A percentile compares a stretch with the other conserved stretches of the same genome.
These are phyloP conservation scores for Phoebastria nigripes DNA, from an alignment of 2,797 vertebrate species.

Conservation along the genomic window DNA sequence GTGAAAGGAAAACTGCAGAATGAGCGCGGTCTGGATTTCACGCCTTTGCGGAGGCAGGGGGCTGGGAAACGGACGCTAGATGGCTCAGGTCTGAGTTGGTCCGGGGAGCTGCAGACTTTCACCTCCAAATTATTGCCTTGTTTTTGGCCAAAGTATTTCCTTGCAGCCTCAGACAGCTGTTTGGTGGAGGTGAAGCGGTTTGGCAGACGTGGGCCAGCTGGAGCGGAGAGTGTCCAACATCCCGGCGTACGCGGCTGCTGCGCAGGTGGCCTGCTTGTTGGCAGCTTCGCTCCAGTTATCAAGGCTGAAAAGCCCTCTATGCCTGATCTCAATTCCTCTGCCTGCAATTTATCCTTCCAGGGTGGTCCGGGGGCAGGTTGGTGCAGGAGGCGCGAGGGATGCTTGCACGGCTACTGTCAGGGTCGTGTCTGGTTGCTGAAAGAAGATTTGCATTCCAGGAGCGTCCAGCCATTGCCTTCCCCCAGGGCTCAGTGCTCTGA, in stretches of 20 bases:
- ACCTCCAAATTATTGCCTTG: not conserved
- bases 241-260: not conserved
- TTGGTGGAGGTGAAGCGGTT: not conserved
- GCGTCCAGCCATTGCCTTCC: not conserved
- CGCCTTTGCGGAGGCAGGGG: not conserved
- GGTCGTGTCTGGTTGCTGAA: not conserved
- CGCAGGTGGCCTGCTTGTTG: not conserved
- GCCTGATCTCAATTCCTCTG: not conserved
- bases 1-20: not conserved
- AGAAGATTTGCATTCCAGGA: conserved; percentile 35
- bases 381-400: not conserved
- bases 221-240: not conserved
- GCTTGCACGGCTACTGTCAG: not conserved
- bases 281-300: not conserved
- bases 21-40: not conserved
- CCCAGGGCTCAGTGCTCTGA: not conserved
- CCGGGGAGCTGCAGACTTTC: not conserved
- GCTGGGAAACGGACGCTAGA: not conserved
- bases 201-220: not conserved
- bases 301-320: not conserved
- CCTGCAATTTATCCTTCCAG: not conserved
- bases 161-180: not conserved
- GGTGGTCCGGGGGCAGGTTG: conserved; percentile 42
- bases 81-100: not conserved
- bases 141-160: not conserved